Conservation (phyloP, 2,797 vertebrate genomes). For the Pseudopleuronectes americanus region DNA sequence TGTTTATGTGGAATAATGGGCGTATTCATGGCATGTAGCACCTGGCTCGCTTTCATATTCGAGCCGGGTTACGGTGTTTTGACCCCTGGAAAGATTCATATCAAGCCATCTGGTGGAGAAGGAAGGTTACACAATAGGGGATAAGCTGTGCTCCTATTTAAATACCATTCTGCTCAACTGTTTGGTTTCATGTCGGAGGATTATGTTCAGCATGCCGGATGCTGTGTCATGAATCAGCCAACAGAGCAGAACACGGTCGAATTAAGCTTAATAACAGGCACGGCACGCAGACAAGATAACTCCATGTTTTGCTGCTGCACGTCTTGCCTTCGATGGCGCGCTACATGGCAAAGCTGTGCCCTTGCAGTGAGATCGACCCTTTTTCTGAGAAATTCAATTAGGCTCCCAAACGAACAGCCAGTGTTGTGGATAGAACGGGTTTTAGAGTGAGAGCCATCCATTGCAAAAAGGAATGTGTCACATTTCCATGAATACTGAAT, state of each 20-base stretch:
- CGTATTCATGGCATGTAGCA: slow-evolving; percentile 41
- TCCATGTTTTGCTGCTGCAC: slow-evolving; percentile 11
- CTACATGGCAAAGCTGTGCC: slow-evolving; percentile 46
- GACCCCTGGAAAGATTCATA: slow-evolving; percentile 60
- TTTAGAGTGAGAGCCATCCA: slow-evolving; percentile 65
- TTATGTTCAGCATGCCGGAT: slow-evolving; percentile 69
- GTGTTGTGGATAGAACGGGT: slow-evolving; percentile 55
- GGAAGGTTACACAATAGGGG: slow-evolving; percentile 71
- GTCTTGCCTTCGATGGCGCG: slow-evolving; percentile 11
- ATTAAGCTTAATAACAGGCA: slow-evolving; percentile 64
- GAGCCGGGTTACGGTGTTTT: slow-evolving; percentile 52
- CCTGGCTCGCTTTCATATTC: slow-evolving; percentile 44
- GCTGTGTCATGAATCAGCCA: slow-evolving; percentile 74
- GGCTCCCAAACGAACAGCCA: slow-evolving; percentile 64
- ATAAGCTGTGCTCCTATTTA: slow-evolving; percentile 74
- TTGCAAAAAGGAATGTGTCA: slow-evolving; percentile 65
- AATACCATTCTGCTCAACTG: slow-evolving; percentile 67
- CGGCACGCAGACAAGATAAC: slow-evolving; percentile 46
- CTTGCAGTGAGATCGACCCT: slow-evolving; percentile 54
- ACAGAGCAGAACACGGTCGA: slow-evolving; percentile 55
- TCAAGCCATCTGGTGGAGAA: slow-evolving; percentile 67
- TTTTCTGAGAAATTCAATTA: slow-evolving; percentile 71
- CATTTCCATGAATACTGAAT: slow-evolving; percentile 74
- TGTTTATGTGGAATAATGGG: slow-evolving; percentile 47
- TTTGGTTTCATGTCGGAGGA: slow-evolving; percentile 73